These are phyloP conservation scores for Dasyurus viverrinus DNA, from an alignment of 2,113 vertebrate species.

Conservation along the genomic window DNA sequence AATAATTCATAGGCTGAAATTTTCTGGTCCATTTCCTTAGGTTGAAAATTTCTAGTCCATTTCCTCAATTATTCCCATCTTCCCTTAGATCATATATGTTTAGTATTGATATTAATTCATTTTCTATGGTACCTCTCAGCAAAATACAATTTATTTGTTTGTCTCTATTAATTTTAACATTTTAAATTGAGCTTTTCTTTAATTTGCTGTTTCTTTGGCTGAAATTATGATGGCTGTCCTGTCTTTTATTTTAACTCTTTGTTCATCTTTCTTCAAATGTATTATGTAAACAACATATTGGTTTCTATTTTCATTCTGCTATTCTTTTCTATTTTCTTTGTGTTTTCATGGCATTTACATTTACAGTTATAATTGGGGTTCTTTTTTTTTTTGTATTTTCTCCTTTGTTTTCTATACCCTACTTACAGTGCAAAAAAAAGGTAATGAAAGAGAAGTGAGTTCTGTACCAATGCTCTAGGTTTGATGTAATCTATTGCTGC, in stretches of 20 bases:
- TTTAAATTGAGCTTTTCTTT: too few relatives aligned
- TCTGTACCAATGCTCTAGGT: not conserved
- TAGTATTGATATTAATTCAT: not conserved
- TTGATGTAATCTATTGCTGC: not conserved
- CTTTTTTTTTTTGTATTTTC: not conserved
- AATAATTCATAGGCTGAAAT: too few relatives aligned
- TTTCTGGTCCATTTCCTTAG: too few relatives aligned
- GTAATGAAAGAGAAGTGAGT: not conserved
- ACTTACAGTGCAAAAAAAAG: not conserved
- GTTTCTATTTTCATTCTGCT: not conserved
- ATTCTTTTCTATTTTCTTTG: not conserved
- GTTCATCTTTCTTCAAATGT: not conserved
- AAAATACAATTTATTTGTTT: not conserved
- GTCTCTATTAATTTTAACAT: too few relatives aligned
- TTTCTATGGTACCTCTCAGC: not conserved
- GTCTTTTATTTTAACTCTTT: not conserved
- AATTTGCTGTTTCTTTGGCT: too few relatives aligned
- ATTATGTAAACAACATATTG: not conserved
- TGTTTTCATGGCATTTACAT: not conserved
- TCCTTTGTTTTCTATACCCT: not conserved
- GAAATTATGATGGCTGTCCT: too few relatives aligned
- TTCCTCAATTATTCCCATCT: too few relatives aligned
- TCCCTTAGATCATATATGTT: too few relatives aligned
- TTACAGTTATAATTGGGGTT: not conserved
- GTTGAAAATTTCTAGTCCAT: too few relatives aligned